Evolutionary conservation across 2,888 invertebrate species (phyloP).

Genomic region (Pseudococcus longispinus): DNA sequence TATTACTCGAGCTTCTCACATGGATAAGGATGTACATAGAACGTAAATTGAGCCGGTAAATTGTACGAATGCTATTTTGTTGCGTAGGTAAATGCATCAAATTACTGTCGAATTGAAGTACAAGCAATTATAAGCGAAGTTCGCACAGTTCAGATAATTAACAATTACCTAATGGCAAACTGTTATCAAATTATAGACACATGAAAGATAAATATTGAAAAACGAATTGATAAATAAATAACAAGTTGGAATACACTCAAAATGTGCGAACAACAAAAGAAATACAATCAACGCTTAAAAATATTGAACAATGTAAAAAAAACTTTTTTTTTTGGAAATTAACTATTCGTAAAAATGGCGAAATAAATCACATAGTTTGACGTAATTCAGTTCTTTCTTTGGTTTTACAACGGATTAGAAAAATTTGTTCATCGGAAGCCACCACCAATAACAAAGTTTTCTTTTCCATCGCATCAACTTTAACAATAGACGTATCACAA

Average conservation of each 20-base stretch:
- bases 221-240: not conserved
- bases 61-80: not conserved
- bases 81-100: too few relatives aligned
- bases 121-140: too few relatives aligned
- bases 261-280: not conserved
- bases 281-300: not conserved
- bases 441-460: not conserved
- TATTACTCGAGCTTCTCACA: slow-evolving; percentile 21
- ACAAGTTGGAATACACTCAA: not conserved
- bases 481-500: not conserved
- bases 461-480: not conserved
- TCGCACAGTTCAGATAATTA: not conserved
- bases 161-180: not conserved
- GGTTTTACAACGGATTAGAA: not conserved
- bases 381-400: not conserved
- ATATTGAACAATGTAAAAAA: not conserved
- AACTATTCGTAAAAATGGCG: not conserved
- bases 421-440: not conserved
- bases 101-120: not conserved
- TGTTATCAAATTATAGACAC: not conserved
- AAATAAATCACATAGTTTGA: not conserved
- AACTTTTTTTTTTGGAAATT: not conserved
- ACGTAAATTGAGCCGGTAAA: not conserved
- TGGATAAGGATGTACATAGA: not conserved
- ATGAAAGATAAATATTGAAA: not conserved